These are phyloP conservation scores for Mythimna loreyi DNA, from an alignment of 2,888 invertebrate species.

Conservation along the genomic window DNA sequence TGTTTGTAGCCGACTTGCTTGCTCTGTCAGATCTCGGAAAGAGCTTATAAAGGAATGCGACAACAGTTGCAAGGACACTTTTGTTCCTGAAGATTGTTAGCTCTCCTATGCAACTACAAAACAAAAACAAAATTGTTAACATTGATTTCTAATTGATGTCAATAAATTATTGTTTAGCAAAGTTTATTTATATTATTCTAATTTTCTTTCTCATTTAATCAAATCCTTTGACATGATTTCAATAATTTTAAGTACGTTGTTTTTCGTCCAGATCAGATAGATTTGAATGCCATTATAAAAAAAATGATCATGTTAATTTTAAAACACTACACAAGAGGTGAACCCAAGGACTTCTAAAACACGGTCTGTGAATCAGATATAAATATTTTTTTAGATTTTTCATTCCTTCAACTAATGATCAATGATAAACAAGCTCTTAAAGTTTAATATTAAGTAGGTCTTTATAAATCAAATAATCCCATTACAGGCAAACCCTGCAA, in stretches of 20 bases:
- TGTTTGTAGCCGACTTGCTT: constrained; percentile 22
- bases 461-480: background rate
- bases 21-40: constrained; percentile 17
- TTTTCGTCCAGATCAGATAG: background rate
- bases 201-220: background rate
- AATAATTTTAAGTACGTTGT: background rate
- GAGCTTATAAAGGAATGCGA: constrained; percentile 25
- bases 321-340: background rate
- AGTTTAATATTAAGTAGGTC: too few species aligned
- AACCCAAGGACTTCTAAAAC: background rate
- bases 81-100: constrained; percentile 26
- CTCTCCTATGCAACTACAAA: background rate
- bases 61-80: constrained; percentile 16
- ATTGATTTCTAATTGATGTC: background rate
- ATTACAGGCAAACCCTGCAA: constrained; percentile 15
- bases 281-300: background rate
- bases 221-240: background rate
- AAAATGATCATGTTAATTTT: background rate
- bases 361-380: too few species aligned
- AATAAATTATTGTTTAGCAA: background rate
- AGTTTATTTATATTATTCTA: constrained; percentile 1
- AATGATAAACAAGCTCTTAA: too few species aligned
- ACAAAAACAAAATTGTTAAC: background rate
- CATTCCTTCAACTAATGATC: too few species aligned
- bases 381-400: background rate